Conservation (phyloP, 2,888 invertebrate genomes). For the Rhorus exstirpatorius region DNA sequence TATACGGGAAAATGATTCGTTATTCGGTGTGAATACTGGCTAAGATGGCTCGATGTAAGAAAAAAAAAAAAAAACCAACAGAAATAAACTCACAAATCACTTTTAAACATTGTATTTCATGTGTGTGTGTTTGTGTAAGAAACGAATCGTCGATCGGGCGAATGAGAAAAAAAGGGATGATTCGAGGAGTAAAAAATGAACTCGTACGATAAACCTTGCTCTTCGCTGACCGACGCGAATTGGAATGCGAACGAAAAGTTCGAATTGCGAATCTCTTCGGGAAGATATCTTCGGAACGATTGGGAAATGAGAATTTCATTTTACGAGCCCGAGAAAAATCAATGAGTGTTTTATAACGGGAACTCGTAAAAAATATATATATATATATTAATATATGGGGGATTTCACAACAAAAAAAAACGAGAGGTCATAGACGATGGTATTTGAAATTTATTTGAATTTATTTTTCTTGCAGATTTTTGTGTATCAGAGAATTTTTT, state of each 20-base stretch:
- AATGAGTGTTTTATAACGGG: not conserved
- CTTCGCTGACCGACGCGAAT: constrained; percentile 54
- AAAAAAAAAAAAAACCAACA: constrained; percentile 30
- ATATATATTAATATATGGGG: too few species aligned
- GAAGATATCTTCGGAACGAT: constrained; percentile 51
- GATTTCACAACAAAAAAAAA: too few species aligned
- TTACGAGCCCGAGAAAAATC: constrained; percentile 2
- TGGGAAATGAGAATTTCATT: constrained; percentile 22
- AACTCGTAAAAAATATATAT: constrained; percentile 21
- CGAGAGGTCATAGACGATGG: too few species aligned
- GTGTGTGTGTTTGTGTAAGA: constrained; percentile 19
- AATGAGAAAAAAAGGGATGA: constrained; percentile 6
- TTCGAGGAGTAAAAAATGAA: constrained; percentile 30
- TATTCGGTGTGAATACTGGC: constrained; percentile 63
- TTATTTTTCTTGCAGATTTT: too few species aligned
- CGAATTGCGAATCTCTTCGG: constrained; percentile 43
- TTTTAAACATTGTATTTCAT: not conserved
- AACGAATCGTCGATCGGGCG: constrained; percentile 20
- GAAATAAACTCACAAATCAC: constrained; percentile 10
- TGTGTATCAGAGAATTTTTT: too few species aligned
- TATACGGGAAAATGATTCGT: constrained; percentile 55
- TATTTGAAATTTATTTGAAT: too few species aligned
- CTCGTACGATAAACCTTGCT: constrained; percentile 12
- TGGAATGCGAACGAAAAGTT: constrained; percentile 66
- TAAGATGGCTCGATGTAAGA: constrained; percentile 46